Base-by-base conservation (phyloP, 2,113 vertebrate species). In the Theropithecus gelada region DNA sequence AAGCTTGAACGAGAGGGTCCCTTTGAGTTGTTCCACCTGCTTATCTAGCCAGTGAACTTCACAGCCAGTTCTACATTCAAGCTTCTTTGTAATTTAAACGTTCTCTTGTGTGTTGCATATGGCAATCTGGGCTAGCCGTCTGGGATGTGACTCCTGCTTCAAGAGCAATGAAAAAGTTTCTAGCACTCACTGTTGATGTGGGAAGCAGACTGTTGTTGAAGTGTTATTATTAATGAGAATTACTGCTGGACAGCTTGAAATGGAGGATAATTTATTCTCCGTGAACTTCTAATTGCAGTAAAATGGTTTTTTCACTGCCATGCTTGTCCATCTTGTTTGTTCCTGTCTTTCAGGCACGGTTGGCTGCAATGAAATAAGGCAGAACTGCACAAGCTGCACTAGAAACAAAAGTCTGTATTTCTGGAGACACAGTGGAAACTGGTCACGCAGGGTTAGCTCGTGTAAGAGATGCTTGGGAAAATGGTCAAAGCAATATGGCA, bases 181-280 rank as follows among this genome's bases (percentile, higher is more conserved):
- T 98, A 97, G 95, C 97, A 98, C 98, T 98, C 95, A 45, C 96
- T 97, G 98, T 97, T 84, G 90, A 96, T 97, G 90, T 94, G 88
- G 88, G 97, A 98, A 99, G 98, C 99, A 98, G 99, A 98, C 98
- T 99, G 98, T 98, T 98, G 97, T 97, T 94, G 88, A 98, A 98
- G 98, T 98, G 98, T 98, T 98, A 97, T 99, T 99, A 99, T 98
- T 99, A 99, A 98, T 98, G 98, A 97, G 98, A 98, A 97, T 97
- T 88, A 96, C 96, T 97, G 97, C 98, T 98, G 99, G 99, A 99
- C 99, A 99, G 99, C 98, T 99, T 99, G 99, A 99, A 98, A 98
- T 98, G 82, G 98, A 98, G 98, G 98, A 98, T 99, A 99, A 99
- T 99, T 99, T 99, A 99, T 99, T 99, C 99, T 98, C 99, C 92